Evolutionary conservation across 2,888 invertebrate species (phyloP).

Genomic region (Apamea monoglypha): DNA sequence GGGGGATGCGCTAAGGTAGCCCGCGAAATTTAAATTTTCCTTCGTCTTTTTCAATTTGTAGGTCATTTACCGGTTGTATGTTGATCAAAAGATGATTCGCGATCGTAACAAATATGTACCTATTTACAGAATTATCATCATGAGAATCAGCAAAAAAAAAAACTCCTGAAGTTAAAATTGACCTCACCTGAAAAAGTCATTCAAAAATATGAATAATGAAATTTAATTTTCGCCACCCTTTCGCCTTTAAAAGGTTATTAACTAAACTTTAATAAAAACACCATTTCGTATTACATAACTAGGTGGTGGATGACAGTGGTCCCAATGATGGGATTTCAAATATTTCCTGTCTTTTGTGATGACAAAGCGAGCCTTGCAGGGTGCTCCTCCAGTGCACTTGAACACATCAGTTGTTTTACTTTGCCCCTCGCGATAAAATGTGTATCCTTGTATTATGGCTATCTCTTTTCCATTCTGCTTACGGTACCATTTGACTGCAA

Average conservation of each 20-base stretch:
- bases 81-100: too few relatives aligned
- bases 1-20: too few relatives aligned
- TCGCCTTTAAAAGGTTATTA: background rate
- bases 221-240: background rate
- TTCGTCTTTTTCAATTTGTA: too few relatives aligned
- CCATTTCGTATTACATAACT: constrained; percentile 7
- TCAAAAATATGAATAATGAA: too few relatives aligned
- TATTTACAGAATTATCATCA: too few relatives aligned
- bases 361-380: constrained; percentile 37
- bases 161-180: background rate
- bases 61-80: too few relatives aligned
- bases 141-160: background rate
- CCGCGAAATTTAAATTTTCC: background rate
- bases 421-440: constrained; percentile 66
- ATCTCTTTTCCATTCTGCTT: constrained; percentile 68
- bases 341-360: constrained; percentile 17
- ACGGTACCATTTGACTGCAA: constrained; percentile 44
- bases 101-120: too few relatives aligned
- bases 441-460: constrained; percentile 70
- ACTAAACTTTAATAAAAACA: background rate
- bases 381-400: constrained; percentile 30
- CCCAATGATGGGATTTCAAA: constrained; percentile 1
- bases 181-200: too few relatives aligned
- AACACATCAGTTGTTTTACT: constrained; percentile 16
- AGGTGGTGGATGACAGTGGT: constrained; percentile 5